Evolutionary conservation across 2,113 vertebrate genomes (phyloP).

Genomic region (Callopanchax toddi): DNA sequence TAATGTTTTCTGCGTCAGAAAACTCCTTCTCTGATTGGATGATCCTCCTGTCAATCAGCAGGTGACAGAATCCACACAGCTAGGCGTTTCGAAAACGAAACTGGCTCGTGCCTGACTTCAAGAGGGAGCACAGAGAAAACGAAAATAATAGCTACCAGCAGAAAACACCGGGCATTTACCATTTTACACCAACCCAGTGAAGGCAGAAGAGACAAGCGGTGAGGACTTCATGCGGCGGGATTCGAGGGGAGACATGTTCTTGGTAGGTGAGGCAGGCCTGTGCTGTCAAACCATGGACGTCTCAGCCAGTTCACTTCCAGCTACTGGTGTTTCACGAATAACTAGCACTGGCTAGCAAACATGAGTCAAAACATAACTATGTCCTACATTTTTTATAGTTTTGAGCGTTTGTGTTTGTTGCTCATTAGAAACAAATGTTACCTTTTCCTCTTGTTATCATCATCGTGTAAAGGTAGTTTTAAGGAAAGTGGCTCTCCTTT

Average conservation of each 20-base stretch:
- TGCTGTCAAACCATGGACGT: conserved; percentile 51
- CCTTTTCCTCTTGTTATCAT: not conserved
- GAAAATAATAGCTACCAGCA: conserved; percentile 15
- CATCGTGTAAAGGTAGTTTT: not conserved
- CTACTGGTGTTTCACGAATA: conserved; percentile 1
- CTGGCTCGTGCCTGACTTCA: conserved; percentile 20
- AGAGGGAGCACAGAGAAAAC: conserved; percentile 11
- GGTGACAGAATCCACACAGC: conserved; percentile 33
- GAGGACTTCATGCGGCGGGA: not conserved
- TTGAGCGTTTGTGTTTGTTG: not conserved
- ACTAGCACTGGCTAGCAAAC: not conserved
- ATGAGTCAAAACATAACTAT: not conserved
- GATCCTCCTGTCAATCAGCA: not conserved
- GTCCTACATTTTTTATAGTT: not conserved
- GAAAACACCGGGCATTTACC: rapidly evolving
- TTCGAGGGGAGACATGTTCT: conserved; percentile 24
- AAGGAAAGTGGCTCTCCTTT: not conserved
- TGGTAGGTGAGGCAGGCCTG: conserved; percentile 49
- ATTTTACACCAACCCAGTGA: not conserved
- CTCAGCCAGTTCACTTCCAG: too few relatives aligned
- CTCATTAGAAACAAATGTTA: not conserved
- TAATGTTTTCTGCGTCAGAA: rapidly evolving
- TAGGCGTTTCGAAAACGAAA: conserved; percentile 70
- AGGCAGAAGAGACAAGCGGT: not conserved
- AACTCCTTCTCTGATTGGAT: conserved; percentile 49